Evolutionary conservation across 1,140 invertebrate species (phyloP), one percentile per base, ranked within the genome.

Genomic region (Oedothorax gibbosus): DNA sequence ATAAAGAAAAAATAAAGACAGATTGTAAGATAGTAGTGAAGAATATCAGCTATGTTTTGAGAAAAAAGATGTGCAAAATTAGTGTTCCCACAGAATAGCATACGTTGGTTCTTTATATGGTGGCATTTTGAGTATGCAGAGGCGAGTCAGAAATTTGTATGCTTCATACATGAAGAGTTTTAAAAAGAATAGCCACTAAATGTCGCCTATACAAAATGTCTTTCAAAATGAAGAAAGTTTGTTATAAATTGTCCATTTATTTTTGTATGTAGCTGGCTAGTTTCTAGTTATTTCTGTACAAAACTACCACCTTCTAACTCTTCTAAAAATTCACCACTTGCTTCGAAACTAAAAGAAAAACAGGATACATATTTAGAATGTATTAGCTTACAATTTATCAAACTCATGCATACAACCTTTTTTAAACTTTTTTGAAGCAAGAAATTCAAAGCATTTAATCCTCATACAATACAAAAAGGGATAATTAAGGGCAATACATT

Each of bases 141-240:
- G 35, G 62, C 68, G 11, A 69, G 62, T 21, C 57, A 60, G 62
- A 64, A 84, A 62, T 21, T 35, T 35, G 7, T n/a, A 75, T 65
- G n/a, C 72, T 82, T 82, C 66, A 62, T 35, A 82, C 71, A 68
- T 68, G 73, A 62, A 14, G 54, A 12, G 54, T 68, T 56, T 73
- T 82, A 66, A 54, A 84, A 79, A 68, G 60, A 66, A 20, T 84
- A 84, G 81, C 81, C 81, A 75, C 71, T 84, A 75, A 75, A 84
- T 68, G 72, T 53, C 35, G 51, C 53, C 81, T 84, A 84, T 73
- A 82, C 69, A 73, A 82, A 71, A 72, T 76, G 62, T 57, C 64
- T 76, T 76, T 57, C 53, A 51, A 20, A 75, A 35, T 35, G 35
- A 35, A 35, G 71, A 84, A 84, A 84, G 81, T 75, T 75, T 62